Conservation (phyloP, 2,113 vertebrate genomes). For the Gopherus flavomarginatus region DNA sequence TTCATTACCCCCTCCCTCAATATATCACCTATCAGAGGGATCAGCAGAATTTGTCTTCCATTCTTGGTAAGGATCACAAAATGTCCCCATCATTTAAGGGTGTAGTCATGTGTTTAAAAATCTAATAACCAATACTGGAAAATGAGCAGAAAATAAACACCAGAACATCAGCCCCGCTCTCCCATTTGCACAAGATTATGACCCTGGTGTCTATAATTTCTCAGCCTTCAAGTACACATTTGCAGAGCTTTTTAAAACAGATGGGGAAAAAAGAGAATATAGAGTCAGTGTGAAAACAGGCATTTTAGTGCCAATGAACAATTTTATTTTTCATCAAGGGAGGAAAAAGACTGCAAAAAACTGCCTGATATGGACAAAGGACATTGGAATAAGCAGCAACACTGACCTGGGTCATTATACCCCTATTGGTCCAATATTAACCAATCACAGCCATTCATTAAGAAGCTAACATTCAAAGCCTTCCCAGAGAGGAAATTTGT, state of each 20-base stretch:
- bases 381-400: conserved; percentile 11
- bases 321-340: background rate
- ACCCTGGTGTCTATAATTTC: conserved; percentile 23
- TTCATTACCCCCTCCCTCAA: conserved; percentile 47
- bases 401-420: background rate
- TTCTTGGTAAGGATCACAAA: conserved; percentile 34
- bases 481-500: background rate
- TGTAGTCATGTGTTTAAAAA: conserved; percentile 34
- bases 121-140: conserved; percentile 57
- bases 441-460: conserved; percentile 3
- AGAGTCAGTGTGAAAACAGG: background rate
- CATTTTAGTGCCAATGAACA: background rate
- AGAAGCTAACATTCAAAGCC: background rate
- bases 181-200: conserved; percentile 51
- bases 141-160: conserved; percentile 28
- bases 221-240: conserved; percentile 37
- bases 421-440: conserved; percentile 28
- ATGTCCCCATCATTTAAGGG: conserved; percentile 45
- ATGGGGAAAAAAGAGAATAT: background rate
- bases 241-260: conserved; percentile 45
- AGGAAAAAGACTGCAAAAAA: background rate
- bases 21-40: conserved; percentile 51
- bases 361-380: background rate
- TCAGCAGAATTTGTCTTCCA: conserved; percentile 50
- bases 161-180: conserved; percentile 38